Conservation (phyloP, 2,888 invertebrate species). For the Leptopilina syphax region DNA sequence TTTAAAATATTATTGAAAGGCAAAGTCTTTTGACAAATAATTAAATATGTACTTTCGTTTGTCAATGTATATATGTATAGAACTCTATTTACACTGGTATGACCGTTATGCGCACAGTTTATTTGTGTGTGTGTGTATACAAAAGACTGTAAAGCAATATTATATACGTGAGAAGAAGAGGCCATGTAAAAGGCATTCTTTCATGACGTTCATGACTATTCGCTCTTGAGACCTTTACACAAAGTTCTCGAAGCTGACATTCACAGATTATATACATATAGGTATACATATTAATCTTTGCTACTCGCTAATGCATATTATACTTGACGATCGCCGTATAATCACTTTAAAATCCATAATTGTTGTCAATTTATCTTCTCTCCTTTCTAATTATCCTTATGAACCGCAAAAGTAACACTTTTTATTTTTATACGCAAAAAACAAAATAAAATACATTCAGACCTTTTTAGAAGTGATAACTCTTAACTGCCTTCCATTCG, state of each 20-base stretch:
- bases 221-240: slow-evolving; percentile 18
- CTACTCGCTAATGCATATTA: slow-evolving; percentile 2
- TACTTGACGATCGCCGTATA: not conserved
- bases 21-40: not conserved
- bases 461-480: no score
- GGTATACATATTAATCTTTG: not conserved
- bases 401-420: not conserved
- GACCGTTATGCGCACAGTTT: not conserved
- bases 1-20: not conserved
- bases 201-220: not conserved
- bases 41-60: not conserved
- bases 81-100: not conserved
- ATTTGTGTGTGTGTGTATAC: not conserved
- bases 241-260: slow-evolving; percentile 21
- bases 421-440: not conserved
- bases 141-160: not conserved
- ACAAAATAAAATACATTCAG: not conserved
- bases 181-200: slow-evolving; percentile 10
- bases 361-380: not conserved
- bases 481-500: no score
- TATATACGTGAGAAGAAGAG: slow-evolving; percentile 11
- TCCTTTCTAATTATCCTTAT: not conserved
- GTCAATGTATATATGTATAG: not conserved
- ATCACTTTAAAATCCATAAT: slow-evolving; percentile 12
- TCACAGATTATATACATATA: slow-evolving; percentile 3